Evolutionary conservation across 1,140 invertebrate species (phyloP).

Genomic region (Intoshia linei): DNA sequence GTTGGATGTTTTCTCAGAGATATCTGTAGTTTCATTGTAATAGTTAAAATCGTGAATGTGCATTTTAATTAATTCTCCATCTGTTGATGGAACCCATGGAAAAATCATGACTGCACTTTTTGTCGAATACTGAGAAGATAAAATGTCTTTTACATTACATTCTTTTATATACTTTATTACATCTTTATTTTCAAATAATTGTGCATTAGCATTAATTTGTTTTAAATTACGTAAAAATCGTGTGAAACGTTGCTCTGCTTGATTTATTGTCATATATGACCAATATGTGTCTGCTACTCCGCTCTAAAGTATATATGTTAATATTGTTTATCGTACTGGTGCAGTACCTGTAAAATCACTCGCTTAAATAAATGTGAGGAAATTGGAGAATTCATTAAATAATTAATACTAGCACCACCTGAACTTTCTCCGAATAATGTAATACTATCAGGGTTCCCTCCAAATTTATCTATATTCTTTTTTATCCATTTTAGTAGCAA

Average conservation of each 20-base stretch:
- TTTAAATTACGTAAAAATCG: conserved; percentile 39
- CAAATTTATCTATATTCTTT: conserved; percentile 14
- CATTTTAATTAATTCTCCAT: conserved; percentile 4
- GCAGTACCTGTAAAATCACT: no score
- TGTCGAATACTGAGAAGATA: background rate
- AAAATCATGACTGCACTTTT: conserved; percentile 3
- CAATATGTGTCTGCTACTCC: conserved; percentile 38
- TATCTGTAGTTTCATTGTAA: no score
- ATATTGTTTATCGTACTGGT: no score
- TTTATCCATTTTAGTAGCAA: conserved; percentile 29
- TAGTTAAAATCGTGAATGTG: no score
- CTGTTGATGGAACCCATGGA: conserved; percentile 5
- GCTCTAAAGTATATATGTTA: no score
- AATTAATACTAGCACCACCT: conserved; percentile 9
- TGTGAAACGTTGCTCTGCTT: conserved; percentile 34
- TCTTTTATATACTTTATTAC: background rate
- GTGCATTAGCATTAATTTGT: no score
- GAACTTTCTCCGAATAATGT: conserved; percentile 14
- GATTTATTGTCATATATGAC: conserved; percentile 52
- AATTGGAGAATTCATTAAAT: no score
- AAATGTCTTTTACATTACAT: background rate
- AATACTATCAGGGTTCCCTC: conserved; percentile 11
- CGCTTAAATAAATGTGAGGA: no score
- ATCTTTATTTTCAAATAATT: background rate
- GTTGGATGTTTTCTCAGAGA: no score